Conservation (phyloP, 1,140 invertebrate species). For the Drosophila virilis region DNA sequence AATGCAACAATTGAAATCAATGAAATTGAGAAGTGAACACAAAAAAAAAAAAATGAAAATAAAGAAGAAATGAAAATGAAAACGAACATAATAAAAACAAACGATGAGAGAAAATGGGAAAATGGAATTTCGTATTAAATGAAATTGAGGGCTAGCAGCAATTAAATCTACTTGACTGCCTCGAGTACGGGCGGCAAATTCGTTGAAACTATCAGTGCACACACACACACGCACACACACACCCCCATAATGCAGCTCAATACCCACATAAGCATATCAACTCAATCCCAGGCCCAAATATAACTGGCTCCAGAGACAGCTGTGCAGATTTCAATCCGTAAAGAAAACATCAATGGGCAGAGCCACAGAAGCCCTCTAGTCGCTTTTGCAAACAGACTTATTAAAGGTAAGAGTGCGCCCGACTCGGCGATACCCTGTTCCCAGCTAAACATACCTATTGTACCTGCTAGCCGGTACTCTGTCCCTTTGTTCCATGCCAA, state of each 20-base stretch:
- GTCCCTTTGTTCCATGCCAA: too few relatives aligned
- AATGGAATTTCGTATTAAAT: conserved; percentile 45
- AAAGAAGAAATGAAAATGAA: conserved; percentile 7
- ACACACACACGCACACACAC: conserved; percentile 4
- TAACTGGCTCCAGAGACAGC: conserved; percentile 20
- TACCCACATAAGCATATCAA: conserved; percentile 3
- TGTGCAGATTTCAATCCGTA: conserved; percentile 18
- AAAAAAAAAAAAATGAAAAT: conserved; percentile 14
- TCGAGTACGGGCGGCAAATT: conserved; percentile 24
- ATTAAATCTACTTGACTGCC: conserved; percentile 60
- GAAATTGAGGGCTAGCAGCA: conserved; percentile 53
- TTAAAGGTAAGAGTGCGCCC: too few relatives aligned
- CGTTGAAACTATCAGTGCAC: conserved; percentile 14
- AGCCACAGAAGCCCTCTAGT: too few relatives aligned
- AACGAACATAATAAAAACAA: conserved; percentile 10
- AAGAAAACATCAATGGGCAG: background rate
- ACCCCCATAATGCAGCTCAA: background rate
- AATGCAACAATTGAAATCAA: conserved; percentile 60
- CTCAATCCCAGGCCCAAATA: conserved; percentile 15
- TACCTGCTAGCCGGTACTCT: too few relatives aligned
- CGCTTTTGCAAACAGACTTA: background rate
- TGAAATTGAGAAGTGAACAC: conserved; percentile 35
- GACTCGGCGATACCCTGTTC: too few relatives aligned
- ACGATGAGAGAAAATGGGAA: conserved; percentile 14
- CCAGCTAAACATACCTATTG: too few relatives aligned